A percentile compares a stretch with the other conserved stretches of the same genome.
Conservation (phyloP, 2,113 vertebrate genomes). For the Pachypanchax playfairii region DNA sequence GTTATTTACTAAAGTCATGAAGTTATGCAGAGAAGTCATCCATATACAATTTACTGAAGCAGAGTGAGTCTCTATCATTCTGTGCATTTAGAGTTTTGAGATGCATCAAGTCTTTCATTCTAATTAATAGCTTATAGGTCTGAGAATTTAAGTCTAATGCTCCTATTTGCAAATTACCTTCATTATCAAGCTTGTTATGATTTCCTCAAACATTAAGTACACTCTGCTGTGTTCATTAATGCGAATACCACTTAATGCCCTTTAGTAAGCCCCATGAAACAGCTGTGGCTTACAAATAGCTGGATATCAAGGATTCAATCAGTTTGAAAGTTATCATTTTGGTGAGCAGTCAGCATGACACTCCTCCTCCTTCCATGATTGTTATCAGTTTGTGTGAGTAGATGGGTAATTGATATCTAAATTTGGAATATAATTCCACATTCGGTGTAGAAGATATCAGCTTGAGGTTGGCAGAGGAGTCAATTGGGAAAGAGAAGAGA, state of each 20-base stretch:
- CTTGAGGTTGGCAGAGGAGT: conserved; percentile 38
- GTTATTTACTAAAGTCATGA: conserved; percentile 37
- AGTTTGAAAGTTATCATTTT: conserved; percentile 9
- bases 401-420: conserved; percentile 18
- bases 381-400: conserved; percentile 8
- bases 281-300: conserved; percentile 15
- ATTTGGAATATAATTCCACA: conserved; percentile 16
- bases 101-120: neutral
- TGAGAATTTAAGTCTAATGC: neutral
- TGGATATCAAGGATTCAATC: conserved; percentile 9
- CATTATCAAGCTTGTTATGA: conserved; percentile 18
- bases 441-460: conserved; percentile 26
- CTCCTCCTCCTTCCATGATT: conserved; percentile 12
- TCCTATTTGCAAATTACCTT: conserved; percentile 21
- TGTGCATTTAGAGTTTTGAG: neutral
- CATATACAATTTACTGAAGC: conserved; percentile 14
- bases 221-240: neutral
- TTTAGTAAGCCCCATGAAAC: conserved; percentile 10
- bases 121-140: neutral
- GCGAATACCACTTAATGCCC: conserved; percentile 29
- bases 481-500: conserved; percentile 18
- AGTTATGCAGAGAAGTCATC: conserved; percentile 30
- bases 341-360: neutral
- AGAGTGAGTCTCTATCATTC: neutral
- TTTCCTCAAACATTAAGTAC: conserved; percentile 29